Conservation (phyloP, 2,797 vertebrate species). For the Lithobates sylvaticus region DNA sequence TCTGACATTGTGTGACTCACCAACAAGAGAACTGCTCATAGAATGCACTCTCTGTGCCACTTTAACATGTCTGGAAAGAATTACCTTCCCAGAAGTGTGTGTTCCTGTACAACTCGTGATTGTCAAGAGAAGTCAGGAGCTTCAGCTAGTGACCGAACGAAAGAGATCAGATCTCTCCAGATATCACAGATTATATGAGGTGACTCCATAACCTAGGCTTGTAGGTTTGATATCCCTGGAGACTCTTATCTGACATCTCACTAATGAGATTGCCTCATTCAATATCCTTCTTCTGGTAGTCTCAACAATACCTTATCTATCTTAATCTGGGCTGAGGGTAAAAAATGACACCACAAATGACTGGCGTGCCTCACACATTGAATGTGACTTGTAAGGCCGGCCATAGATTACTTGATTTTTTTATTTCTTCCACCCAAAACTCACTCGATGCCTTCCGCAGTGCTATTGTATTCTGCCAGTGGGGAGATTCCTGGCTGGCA, state of each 20-base stretch:
- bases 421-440: background rate
- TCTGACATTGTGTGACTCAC: background rate
- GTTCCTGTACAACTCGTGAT: background rate
- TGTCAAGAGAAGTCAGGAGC: background rate
- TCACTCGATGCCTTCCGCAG: too few species aligned
- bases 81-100: conserved; percentile 1
- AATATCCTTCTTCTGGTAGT: background rate
- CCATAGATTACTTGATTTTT: too few species aligned
- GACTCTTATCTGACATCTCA: conserved; percentile 24
- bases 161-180: background rate
- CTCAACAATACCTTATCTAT: background rate
- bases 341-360: background rate
- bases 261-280: conserved; percentile 4
- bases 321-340: background rate
- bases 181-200: conserved; percentile 6
- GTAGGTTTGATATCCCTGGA: background rate
- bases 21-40: background rate
- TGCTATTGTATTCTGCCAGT: too few species aligned
- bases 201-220: background rate
- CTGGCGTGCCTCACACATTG: background rate
- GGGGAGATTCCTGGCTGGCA: too few species aligned
- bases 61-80: conserved; percentile 19
- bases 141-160: background rate
- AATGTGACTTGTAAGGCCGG: background rate
- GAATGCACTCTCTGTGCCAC: background rate